Conservation (phyloP, 2,113 vertebrate genomes). For the Cygnus atratus region DNA sequence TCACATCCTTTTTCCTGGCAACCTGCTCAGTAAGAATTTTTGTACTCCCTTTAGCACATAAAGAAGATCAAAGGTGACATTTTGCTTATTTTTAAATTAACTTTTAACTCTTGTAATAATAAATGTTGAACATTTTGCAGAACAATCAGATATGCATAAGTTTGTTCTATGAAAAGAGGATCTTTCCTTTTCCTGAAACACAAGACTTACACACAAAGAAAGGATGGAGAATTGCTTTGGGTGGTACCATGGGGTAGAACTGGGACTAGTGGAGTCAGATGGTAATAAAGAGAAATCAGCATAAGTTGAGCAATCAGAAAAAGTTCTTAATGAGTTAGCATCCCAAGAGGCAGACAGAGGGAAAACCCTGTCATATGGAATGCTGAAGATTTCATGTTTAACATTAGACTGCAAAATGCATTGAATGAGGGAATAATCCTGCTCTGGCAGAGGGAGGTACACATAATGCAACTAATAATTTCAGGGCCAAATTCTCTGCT, state of each 20-base stretch:
- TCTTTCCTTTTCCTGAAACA: not conserved
- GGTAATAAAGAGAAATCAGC: constrained; percentile 6
- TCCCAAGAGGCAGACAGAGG: not conserved
- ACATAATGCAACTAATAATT: constrained; percentile 17
- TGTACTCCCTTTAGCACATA: not conserved
- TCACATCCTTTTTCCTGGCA: not conserved
- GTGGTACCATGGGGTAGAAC: not conserved
- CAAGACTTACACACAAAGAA: not conserved
- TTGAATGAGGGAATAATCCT: constrained; percentile 35
- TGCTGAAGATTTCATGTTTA: constrained; percentile 24
- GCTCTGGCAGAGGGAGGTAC: constrained; percentile 18
- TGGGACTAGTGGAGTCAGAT: not conserved
- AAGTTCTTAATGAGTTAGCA: constrained; percentile 9
- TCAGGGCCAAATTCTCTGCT: constrained; percentile 22
- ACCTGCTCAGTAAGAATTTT: not conserved
- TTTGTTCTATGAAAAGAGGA: not conserved
- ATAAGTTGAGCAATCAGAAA: not conserved
- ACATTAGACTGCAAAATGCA: not conserved
- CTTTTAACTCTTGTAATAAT: not conserved
- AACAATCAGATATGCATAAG: not conserved
- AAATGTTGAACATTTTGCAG: not conserved
- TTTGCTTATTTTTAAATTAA: constrained; percentile 11
- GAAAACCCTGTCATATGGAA: constrained; percentile 12
- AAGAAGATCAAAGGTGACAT: not conserved
- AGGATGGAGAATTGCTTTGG: not conserved